Evolutionary conservation across 2,888 invertebrate species (phyloP).

Genomic region (Nebria salina): DNA sequence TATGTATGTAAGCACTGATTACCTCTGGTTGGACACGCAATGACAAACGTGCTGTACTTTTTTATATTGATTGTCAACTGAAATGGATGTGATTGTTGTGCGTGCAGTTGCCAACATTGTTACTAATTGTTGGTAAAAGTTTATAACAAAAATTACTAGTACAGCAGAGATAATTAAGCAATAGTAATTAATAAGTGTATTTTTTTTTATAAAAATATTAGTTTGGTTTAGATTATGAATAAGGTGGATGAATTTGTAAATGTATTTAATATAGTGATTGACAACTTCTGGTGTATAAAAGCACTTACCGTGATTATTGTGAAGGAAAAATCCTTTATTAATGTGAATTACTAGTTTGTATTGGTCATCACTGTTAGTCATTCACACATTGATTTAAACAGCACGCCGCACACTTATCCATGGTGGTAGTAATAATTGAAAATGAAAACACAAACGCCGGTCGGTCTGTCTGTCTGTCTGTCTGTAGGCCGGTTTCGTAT

Average conservation of each 20-base stretch:
- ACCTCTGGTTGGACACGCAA: conserved; percentile 2
- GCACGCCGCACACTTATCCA: background rate
- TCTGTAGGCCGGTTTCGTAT: too few relatives aligned
- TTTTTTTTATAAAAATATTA: too few relatives aligned
- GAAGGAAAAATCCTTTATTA: background rate
- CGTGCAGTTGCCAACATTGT: conserved; percentile 2
- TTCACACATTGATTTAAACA: background rate
- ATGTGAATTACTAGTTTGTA: background rate
- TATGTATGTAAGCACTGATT: background rate
- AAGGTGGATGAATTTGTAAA: background rate
- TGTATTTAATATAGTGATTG: background rate
- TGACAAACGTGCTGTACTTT: background rate
- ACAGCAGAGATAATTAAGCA: too few relatives aligned
- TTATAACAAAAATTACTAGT: too few relatives aligned
- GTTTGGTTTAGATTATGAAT: too few relatives aligned
- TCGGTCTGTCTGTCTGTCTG: too few relatives aligned
- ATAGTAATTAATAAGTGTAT: too few relatives aligned
- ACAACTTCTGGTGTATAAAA: background rate
- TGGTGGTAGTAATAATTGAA: too few relatives aligned
- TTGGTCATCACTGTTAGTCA: background rate
- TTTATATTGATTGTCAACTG: conserved; percentile 11
- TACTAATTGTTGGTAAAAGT: background rate
- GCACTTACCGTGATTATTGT: background rate
- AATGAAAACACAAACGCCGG: too few relatives aligned
- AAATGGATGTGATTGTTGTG: conserved; percentile 12